Evolutionary conservation across 2,113 vertebrate species (phyloP).

Genomic region (Upupa epops): DNA sequence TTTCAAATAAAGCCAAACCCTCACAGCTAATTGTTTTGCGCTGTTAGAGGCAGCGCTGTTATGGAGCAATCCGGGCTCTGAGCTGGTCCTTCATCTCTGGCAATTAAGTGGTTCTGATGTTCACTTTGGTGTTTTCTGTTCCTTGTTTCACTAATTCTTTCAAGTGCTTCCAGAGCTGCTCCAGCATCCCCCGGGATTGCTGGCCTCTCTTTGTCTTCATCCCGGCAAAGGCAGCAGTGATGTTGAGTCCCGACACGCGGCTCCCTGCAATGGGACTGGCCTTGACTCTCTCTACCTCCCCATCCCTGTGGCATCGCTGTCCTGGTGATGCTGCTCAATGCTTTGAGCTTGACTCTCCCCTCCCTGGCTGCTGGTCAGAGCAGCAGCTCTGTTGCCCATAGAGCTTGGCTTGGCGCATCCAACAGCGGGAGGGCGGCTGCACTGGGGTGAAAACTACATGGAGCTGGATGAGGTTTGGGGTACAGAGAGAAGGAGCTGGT

Average conservation of each 20-base stretch:
- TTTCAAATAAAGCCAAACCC: slow-evolving; percentile 62
- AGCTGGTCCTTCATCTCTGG: slow-evolving; percentile 48
- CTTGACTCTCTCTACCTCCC: neutral
- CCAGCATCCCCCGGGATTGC: neutral
- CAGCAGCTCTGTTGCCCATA: neutral
- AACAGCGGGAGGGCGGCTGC: accelerated
- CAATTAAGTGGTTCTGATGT: slow-evolving; percentile 48
- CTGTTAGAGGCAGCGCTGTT: slow-evolving; percentile 3
- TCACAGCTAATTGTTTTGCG: slow-evolving; percentile 57
- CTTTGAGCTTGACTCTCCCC: neutral
- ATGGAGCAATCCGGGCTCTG: slow-evolving; percentile 41
- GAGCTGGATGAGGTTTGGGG: neutral
- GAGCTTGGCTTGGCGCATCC: neutral
- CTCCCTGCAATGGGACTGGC: neutral
- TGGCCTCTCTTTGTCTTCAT: slow-evolving; percentile 11
- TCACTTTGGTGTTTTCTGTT: slow-evolving; percentile 55
- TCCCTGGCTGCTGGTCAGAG: neutral
- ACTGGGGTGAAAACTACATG: accelerated
- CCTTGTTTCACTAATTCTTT: slow-evolving; percentile 17
- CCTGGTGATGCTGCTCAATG: neutral
- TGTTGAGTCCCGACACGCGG: accelerated
- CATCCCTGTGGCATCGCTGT: neutral
- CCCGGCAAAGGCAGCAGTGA: neutral
- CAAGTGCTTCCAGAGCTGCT: neutral
- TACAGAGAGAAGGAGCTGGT: neutral